Percentiles rank a stretch among this genome's conserved stretches.
Evolutionary conservation across 2,113 vertebrate species (phyloP).

Genomic region (Bubo blakistoni): DNA sequence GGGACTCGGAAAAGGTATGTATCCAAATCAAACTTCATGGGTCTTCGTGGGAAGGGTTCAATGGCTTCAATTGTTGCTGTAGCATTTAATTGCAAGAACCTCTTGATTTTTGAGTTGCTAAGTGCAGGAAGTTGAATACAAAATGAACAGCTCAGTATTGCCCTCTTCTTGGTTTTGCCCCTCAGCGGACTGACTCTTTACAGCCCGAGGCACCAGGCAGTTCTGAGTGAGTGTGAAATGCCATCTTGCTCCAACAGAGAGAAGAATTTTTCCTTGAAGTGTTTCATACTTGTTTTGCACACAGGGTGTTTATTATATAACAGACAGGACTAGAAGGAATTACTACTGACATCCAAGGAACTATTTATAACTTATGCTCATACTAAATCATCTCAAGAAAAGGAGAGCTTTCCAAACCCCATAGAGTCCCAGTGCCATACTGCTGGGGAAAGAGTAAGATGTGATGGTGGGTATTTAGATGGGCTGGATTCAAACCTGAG

Average conservation of each 20-base stretch:
- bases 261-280: not conserved
- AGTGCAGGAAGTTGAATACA: not conserved
- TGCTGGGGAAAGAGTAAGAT: not conserved
- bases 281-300: not conserved
- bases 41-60: not conserved
- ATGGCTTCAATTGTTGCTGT: not conserved
- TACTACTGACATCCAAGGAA: not conserved
- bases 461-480: not conserved
- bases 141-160: not conserved
- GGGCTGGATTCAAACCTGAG: not conserved
- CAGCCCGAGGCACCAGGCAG: not conserved
- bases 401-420: not conserved
- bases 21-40: not conserved
- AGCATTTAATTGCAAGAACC: not conserved
- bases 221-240: not conserved
- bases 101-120: not conserved
- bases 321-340: not conserved
- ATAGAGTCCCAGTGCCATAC: not conserved
- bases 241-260: not conserved
- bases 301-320: not conserved
- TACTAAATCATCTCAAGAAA: not conserved
- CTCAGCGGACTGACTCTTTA: not conserved
- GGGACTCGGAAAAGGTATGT: not conserved
- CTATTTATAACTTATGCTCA: not conserved
- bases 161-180: not conserved